phyloP scores from a whole-genome alignment of 1,140 invertebrate genomes.

The Ganaspis sp. region DNA sequence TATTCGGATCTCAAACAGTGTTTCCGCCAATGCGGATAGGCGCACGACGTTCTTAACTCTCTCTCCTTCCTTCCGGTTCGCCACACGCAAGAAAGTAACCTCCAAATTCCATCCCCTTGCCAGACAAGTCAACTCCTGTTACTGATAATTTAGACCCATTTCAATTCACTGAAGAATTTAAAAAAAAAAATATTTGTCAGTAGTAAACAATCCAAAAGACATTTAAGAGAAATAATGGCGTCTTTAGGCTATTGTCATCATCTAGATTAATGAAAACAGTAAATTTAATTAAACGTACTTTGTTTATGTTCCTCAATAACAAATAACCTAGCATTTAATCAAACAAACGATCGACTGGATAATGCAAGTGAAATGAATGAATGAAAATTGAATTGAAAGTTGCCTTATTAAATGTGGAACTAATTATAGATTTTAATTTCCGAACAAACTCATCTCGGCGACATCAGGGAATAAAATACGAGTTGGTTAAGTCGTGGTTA shows the following conservation, averaged over 20 bases:
- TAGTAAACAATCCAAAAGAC: too few species aligned
- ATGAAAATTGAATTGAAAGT: neutral
- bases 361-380: constrained; percentile 5
- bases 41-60: neutral
- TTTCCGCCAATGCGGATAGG: constrained; percentile 57
- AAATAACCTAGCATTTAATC: neutral
- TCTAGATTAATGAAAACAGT: neutral
- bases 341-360: neutral
- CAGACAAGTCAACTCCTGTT: neutral
- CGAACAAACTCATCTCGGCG: neutral
- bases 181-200: too few species aligned
- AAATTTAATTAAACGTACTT: neutral
- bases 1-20: constrained; percentile 61
- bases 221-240: too few species aligned
- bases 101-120: neutral
- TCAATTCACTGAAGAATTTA: too few species aligned
- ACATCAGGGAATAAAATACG: neutral
- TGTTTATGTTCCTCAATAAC: neutral
- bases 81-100: neutral
- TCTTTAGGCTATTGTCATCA: too few species aligned
- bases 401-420: neutral
- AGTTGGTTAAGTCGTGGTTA: constrained; percentile 1
- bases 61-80: neutral
- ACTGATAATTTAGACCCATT: too few species aligned
- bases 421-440: constrained; percentile 3